Conservation (phyloP, 2,888 invertebrate genomes). For the Tetheella fluctuosa region DNA sequence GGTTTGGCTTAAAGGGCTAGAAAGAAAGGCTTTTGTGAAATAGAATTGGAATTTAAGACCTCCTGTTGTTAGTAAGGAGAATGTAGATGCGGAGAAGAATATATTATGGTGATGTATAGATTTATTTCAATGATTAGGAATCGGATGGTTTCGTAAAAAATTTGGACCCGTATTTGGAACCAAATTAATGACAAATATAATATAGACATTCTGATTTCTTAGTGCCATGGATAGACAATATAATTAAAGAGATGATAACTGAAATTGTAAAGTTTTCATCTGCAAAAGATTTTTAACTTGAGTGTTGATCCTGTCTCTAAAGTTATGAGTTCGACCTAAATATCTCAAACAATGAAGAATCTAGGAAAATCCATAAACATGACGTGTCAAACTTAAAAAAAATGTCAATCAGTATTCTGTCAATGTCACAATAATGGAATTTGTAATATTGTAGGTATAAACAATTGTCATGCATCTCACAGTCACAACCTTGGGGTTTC, state of each 20-base stretch:
- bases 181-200: too few species aligned
- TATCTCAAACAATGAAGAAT: conserved; percentile 17
- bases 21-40: neutral
- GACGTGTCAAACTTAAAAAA: conserved; percentile 21
- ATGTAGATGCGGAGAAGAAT: too few species aligned
- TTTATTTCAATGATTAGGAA: neutral
- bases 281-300: neutral
- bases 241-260: neutral
- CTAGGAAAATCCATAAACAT: conserved; percentile 20
- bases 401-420: conserved; percentile 36
- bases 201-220: too few species aligned
- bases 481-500: conserved; percentile 23
- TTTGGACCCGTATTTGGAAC: too few species aligned
- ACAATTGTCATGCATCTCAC: conserved; percentile 26
- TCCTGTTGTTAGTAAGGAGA: neutral
- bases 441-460: conserved; percentile 20
- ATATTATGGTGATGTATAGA: too few species aligned
- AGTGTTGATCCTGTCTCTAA: neutral
- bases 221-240: too few species aligned
- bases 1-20: conserved; percentile 7
- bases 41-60: neutral
- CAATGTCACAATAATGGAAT: conserved; percentile 28
- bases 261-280: neutral
- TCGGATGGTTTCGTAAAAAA: neutral
- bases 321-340: conserved; percentile 21